Base-by-base conservation (phyloP, 2,888 invertebrate genomes). In the Nomada lathburiana region DNA sequence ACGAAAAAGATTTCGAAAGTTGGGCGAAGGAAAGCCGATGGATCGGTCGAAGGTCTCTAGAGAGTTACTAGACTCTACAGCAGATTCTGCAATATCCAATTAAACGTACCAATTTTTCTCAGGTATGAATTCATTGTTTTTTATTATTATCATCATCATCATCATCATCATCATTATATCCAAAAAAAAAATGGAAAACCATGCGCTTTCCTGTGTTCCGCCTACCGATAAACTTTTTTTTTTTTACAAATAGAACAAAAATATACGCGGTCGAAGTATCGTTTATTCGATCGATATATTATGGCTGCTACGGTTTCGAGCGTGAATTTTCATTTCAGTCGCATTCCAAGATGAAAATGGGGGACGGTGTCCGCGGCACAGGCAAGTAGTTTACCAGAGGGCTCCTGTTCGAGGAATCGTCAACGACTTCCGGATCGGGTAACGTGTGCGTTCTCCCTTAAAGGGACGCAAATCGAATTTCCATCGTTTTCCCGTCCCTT, bases 271-370 rank as follows among this genome's bases (percentile, higher is more conserved):
- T 52, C 23, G 42, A 20, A 67, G 47, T 9, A 71, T 55, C 42
- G 67, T 62, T 64, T 29, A 13, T 52, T 79, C 69, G 53, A 67
- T 63, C 67, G 13, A 23, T 57, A 57, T 20, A 23, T 23, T 76
- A 80, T 53, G 64, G 36, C 36, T 36, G 55, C 50, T 60, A 60
- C 60, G 57, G n/a, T 52, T 36, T 65, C 76, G 62, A 36, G 64
- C 44, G 47, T 44, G 68, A 62, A 77, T 80, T 77, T 80, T 23
- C 50, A 77, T 67, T 71, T 65, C 20, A 50, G 65, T 53, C 36
- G 50, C 36, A 50, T 55, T 63, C 55, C 53, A 55, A 2, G 68
- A 60, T 64, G 47, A 16, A 47, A 1, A 36, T 36, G 16, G 26
- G n/a, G 60, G 59, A 4, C 62, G 63, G 13, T 60, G 44, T 52